Base-by-base conservation (phyloP, 2,797 vertebrate species). In the Nyctalus aviator region DNA sequence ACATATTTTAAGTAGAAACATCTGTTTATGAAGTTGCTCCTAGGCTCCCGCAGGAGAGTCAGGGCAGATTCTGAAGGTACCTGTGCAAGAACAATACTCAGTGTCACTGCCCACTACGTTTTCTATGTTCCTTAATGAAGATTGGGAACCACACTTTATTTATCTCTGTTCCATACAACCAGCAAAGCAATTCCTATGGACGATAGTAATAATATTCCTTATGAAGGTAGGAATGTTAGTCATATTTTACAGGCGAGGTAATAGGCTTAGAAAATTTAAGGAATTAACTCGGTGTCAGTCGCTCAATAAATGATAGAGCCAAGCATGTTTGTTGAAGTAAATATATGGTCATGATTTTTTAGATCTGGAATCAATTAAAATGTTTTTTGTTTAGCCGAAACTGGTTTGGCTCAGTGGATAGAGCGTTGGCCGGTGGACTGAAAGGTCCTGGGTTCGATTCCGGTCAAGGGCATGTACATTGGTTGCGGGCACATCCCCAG, bases 261-360 rank as follows among this genome's bases (percentile, higher is more conserved):
- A 32, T 11, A 77, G 91, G 27, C 35, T 89, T 81, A 64, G 18
- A 71, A 73, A 72, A 23, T 35, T 59, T 93, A 75, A 91, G 73
- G 84, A 69, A 78, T 57, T 62, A 66, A 21, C 12, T 27, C 73
- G 27, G 0, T 21, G 2, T 91, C 20, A 23, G 50, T 88, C 4
- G 44, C 62, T 84, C 8, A 46, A 25, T 85, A 71, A 57, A 66
- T 73, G 46, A 88, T 50, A 73, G 78, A 88, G 9, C 18, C 1
- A 13, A 48, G n/a, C 68, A 30, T 71, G 25, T 88, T 93, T 88
- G 32, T 76, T 72, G 44, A 90, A 73, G 73, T 90, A 84, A 82
- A 84, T 73, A 57, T 35, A 78, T 59, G 66, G 10, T 55, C 75
- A 76, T 59, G 46, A 46, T 91, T 89, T 41, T 41, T 92, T 89